Evolutionary conservation across 2,797 vertebrate genomes (phyloP).

Genomic region (Enteromius paludinosus): DNA sequence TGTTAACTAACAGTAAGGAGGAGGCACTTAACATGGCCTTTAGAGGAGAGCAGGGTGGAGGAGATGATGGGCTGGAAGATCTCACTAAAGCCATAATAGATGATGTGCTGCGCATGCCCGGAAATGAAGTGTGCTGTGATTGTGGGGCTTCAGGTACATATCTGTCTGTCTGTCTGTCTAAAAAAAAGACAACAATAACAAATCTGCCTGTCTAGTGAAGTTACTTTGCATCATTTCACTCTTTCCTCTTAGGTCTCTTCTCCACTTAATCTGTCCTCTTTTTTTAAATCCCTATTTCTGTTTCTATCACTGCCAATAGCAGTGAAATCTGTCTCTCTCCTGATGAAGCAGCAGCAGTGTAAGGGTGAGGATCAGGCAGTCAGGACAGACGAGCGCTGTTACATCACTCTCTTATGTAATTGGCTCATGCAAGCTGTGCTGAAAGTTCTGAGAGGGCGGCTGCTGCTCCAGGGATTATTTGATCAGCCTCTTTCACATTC

Average conservation of each 20-base stretch:
- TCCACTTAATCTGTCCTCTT: slow-evolving; percentile 16
- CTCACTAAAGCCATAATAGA: slow-evolving; percentile 90
- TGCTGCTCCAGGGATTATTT: slow-evolving; percentile 42
- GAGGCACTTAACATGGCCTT: slow-evolving; percentile 91
- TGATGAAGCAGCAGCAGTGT: slow-evolving; percentile 74
- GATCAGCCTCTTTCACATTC: slow-evolving; percentile 20
- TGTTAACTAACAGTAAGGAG: slow-evolving; percentile 90
- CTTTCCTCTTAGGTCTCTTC: background rate
- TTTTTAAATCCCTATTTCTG: background rate
- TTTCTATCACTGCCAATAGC: slow-evolving; percentile 4
- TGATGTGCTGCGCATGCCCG: slow-evolving; percentile 84
- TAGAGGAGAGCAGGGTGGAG: slow-evolving; percentile 84
- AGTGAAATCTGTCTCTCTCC: slow-evolving; percentile 21
- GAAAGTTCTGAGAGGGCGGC: slow-evolving; percentile 17
- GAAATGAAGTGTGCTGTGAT: slow-evolving; percentile 88
- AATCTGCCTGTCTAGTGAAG: background rate
- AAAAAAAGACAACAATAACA: background rate
- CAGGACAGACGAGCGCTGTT: slow-evolving; percentile 22
- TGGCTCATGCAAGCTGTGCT: slow-evolving; percentile 35
- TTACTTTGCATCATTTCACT: background rate
- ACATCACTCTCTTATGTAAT: slow-evolving; percentile 54
- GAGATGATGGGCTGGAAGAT: slow-evolving; percentile 87
- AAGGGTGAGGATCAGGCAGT: slow-evolving; percentile 29
- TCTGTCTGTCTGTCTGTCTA: background rate
- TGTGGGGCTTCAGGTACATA: slow-evolving; percentile 84